A percentile compares a stretch with the other conserved stretches of the same genome.
Evolutionary conservation across 1,140 invertebrate genomes (phyloP).

Genomic region (Anagrus nilaparvatae): DNA sequence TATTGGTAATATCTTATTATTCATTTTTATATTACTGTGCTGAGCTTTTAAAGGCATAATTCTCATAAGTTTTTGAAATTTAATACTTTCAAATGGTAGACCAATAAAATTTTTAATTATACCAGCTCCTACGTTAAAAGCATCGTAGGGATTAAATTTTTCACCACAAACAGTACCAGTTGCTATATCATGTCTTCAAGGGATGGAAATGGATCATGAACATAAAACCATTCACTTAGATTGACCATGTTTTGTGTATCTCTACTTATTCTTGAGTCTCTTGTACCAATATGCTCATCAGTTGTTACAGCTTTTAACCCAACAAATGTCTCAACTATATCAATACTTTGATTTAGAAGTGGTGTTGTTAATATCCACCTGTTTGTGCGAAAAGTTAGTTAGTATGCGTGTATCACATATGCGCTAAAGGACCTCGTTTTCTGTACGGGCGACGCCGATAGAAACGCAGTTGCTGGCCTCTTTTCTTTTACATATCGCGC

Average conservation of each 20-base stretch:
- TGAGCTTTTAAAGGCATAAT: background rate
- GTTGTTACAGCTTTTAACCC: constrained; percentile 3
- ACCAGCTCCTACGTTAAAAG: background rate
- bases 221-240: background rate
- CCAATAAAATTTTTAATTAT: background rate
- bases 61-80: background rate
- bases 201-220: background rate
- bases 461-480: too few relatives aligned
- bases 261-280: background rate
- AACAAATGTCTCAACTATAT: constrained; percentile 18
- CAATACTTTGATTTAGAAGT: background rate
- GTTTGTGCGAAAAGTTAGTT: too few relatives aligned
- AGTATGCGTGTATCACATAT: too few relatives aligned
- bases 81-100: background rate
- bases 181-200: background rate
- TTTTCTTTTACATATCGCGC: too few relatives aligned
- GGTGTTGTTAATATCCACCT: constrained; percentile 15
- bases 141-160: constrained; percentile 2
- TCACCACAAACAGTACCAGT: background rate
- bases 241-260: background rate
- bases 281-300: constrained; percentile 17
- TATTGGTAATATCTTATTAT: too few relatives aligned
- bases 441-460: too few relatives aligned
- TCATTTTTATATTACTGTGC: too few relatives aligned
- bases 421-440: too few relatives aligned